Evolutionary conservation across 1,140 invertebrate genomes (phyloP).

Genomic region (Macrobrachium rosenbergii): DNA sequence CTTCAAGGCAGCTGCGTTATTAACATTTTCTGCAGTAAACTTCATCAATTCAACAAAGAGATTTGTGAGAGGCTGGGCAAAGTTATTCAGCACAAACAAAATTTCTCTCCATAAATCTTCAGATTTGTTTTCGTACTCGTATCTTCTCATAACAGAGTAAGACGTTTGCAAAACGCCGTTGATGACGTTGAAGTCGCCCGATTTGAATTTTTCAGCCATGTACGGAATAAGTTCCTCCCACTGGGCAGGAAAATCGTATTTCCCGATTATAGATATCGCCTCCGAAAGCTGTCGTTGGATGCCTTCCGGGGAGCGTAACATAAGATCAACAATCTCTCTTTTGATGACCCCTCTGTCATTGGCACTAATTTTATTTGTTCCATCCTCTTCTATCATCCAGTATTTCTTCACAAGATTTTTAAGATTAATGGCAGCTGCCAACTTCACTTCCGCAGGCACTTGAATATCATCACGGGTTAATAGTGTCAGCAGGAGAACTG

Average conservation of each 20-base stretch:
- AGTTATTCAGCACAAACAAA: conserved; percentile 93
- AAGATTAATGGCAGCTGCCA: conserved; percentile 92
- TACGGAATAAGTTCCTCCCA: conserved; percentile 74
- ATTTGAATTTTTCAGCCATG: conserved; percentile 73
- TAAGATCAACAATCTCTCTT: conserved; percentile 88
- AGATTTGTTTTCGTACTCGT: conserved; percentile 96
- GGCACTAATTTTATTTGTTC: conserved; percentile 82
- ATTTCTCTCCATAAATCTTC: conserved; percentile 96
- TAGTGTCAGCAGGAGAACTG: conserved; percentile 86
- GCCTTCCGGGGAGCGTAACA: conserved; percentile 90
- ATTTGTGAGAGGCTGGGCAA: conserved; percentile 94
- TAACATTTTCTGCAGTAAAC: conserved; percentile 82
- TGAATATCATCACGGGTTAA: conserved; percentile 81
- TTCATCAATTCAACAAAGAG: conserved; percentile 89
- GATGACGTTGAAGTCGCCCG: conserved; percentile 90
- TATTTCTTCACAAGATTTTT: conserved; percentile 98
- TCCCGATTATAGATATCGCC: conserved; percentile 94
- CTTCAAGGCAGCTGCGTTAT: conserved; percentile 84
- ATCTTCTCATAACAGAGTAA: conserved; percentile 96
- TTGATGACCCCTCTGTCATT: conserved; percentile 87
- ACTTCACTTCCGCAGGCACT: conserved; percentile 79
- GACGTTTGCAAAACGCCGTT: conserved; percentile 95
- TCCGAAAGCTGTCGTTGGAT: conserved; percentile 96
- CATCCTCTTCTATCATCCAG: conserved; percentile 90
- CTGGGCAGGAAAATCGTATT: conserved; percentile 75